Base-by-base conservation (phyloP, 2,797 vertebrate species). In the Tokudaia muenninki region DNA sequence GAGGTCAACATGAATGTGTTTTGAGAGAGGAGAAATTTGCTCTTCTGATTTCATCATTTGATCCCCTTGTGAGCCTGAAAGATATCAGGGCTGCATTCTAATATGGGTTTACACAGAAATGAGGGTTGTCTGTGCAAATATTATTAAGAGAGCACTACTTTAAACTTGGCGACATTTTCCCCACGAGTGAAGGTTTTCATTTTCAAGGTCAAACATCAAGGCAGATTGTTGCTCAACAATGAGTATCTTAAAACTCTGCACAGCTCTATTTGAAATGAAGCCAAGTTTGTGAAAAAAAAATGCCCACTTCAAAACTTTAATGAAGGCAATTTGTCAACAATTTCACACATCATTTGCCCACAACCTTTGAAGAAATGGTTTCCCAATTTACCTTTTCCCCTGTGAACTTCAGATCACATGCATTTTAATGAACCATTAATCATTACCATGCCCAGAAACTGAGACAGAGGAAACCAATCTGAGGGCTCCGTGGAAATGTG, bases 271-370 rank as follows among this genome's bases (percentile, higher is more conserved):
- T 79, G 96, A 98, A 98, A 97, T 90, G 87, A 98, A 98, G 97
- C 97, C 97, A 98, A 94, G 96, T 94, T 93, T 96, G 92, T 96
- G 97, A 34, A 93, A 94, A n/a, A n/a, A 98, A 98, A 95, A 80
- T 74, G 94, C 93, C 97, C 92, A 97, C 98, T 98, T 98, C 97
- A 97, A 96, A 97, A 97, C 84, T 94, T 98, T 99, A 99, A 99
- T 98, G 98, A 98, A 98, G 98, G 98, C 97, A 98, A 99, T 99
- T 99, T 99, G 98, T 99, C 98, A 99, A 98, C 98, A 98, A 98
- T 99, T 98, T 98, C 98, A 98, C 98, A 98, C 98, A 98, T 98
- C 98, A 98, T 98, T 99, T 98, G 97, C 98, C 96, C 94, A 97
- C 97, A 98, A 97, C 97, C 98, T 97, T 98, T 97, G 97, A 98